Conservation (phyloP, 1,140 invertebrate species). For the Trichoplusia ni region DNA sequence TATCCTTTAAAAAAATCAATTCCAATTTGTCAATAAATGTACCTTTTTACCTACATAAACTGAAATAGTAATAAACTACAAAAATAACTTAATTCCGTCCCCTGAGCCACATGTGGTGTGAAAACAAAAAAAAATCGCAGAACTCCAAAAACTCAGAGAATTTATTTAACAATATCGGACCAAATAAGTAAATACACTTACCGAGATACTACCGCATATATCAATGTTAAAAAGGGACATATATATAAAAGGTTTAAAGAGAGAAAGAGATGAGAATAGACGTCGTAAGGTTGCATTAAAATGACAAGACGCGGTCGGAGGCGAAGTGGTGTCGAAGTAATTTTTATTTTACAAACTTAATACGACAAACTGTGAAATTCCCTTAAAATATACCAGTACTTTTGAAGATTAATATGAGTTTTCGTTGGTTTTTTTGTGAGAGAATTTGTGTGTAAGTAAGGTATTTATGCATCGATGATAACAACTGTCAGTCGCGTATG, state of each 20-base stretch:
- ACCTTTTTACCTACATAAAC: too few relatives aligned
- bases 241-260: background rate
- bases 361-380: slow-evolving; percentile 34
- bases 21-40: too few relatives aligned
- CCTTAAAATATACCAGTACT: slow-evolving; percentile 1
- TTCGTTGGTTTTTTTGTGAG: background rate
- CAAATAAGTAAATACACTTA: slow-evolving; percentile 9
- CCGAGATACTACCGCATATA: background rate
- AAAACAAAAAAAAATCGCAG: background rate
- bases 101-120: background rate
- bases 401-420: slow-evolving; percentile 6
- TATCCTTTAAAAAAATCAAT: too few relatives aligned
- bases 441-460: background rate
- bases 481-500: background rate
- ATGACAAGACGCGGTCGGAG: slow-evolving; percentile 8
- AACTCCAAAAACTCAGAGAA: background rate
- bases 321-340: background rate
- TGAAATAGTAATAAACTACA: too few relatives aligned
- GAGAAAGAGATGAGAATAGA: slow-evolving; percentile 1
- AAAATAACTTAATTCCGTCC: background rate
- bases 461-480: background rate
- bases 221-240: slow-evolving; percentile 3
- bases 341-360: slow-evolving; percentile 33
- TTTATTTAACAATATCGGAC: background rate
- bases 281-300: slow-evolving; percentile 33